phyloP scores from a whole-genome alignment of 2,113 vertebrate genomes.

The Oncorhynchus gorbuscha region DNA sequence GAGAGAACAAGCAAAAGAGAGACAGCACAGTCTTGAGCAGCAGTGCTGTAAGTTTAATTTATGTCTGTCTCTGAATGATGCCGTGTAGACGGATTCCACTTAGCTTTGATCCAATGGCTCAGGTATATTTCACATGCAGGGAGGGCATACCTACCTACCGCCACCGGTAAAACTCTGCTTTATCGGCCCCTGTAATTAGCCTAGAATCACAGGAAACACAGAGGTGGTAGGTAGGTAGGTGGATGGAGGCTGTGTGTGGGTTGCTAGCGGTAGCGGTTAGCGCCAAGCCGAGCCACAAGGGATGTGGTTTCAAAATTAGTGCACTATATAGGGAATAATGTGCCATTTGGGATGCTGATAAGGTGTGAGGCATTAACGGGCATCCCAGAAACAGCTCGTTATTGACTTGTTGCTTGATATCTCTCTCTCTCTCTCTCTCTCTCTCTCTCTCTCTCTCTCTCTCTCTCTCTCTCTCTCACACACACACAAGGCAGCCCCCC shows the following conservation, averaged over 20 bases:
- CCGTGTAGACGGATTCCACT: slow-evolving; percentile 32
- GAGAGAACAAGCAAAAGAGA: slow-evolving; percentile 37
- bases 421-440: not conserved
- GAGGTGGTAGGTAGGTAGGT: not conserved
- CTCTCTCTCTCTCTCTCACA: too few relatives aligned
- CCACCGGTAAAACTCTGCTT: not conserved
- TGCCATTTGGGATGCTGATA: too few relatives aligned
- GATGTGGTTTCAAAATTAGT: too few relatives aligned
- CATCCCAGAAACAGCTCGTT: not conserved
- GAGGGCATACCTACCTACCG: not conserved
- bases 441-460: too few relatives aligned
- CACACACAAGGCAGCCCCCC: too few relatives aligned
- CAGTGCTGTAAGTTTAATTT: not conserved
- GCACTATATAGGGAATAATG: too few relatives aligned
- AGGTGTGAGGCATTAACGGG: not conserved
- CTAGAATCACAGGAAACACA: not conserved
- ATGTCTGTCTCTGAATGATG: slow-evolving; percentile 61
- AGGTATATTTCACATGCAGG: not conserved
- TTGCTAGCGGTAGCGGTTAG: not conserved
- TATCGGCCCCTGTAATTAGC: not conserved
- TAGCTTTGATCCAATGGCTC: not conserved
- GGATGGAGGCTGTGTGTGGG: not conserved
- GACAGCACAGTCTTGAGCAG: slow-evolving; percentile 8
- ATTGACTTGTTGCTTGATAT: not conserved
- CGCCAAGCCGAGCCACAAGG: too few relatives aligned